A percentile compares a stretch with the other conserved stretches of the same genome.
Evolutionary conservation across 2,888 invertebrate species (phyloP).

Genomic region (Geophilus truncorum): DNA sequence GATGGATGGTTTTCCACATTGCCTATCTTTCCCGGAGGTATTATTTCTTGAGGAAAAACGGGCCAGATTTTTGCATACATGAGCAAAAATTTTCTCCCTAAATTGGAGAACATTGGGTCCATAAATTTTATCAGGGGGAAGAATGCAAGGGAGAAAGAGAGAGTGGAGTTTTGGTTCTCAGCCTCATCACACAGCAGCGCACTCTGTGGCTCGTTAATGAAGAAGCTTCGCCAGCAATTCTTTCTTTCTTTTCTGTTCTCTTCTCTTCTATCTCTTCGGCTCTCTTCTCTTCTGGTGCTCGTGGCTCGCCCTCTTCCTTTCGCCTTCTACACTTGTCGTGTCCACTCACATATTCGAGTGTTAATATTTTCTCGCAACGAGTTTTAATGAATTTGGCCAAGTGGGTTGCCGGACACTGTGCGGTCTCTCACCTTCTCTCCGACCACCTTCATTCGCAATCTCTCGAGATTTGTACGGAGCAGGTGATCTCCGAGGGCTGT

Average conservation of each 20-base stretch:
- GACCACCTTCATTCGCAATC: background rate
- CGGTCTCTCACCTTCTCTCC: background rate
- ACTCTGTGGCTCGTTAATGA: constrained; percentile 29
- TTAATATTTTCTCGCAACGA: background rate
- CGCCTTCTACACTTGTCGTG: background rate
- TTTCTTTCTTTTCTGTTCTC: background rate
- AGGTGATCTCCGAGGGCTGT: constrained; percentile 20
- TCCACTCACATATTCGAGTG: background rate
- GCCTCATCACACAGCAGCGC: constrained; percentile 28
- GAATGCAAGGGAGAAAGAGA: constrained; percentile 23
- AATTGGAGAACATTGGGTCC: constrained; percentile 33
- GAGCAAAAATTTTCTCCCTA: constrained; percentile 33
- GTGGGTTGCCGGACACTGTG: background rate
- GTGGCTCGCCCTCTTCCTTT: background rate
- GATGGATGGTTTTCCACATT: constrained; percentile 30
- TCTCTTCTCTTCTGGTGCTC: no score
- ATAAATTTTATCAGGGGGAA: constrained; percentile 35
- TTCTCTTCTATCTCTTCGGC: no score
- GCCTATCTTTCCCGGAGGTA: constrained; percentile 33
- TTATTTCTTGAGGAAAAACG: constrained; percentile 32
- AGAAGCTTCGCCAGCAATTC: constrained; percentile 32
- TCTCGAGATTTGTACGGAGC: background rate
- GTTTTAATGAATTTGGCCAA: background rate
- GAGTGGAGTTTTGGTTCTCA: background rate
- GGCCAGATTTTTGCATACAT: constrained; percentile 34